Evolutionary conservation across 2,888 invertebrate genomes (phyloP), one percentile per base, ranked within the genome.

Genomic region (Yponomeuta evonymella): DNA sequence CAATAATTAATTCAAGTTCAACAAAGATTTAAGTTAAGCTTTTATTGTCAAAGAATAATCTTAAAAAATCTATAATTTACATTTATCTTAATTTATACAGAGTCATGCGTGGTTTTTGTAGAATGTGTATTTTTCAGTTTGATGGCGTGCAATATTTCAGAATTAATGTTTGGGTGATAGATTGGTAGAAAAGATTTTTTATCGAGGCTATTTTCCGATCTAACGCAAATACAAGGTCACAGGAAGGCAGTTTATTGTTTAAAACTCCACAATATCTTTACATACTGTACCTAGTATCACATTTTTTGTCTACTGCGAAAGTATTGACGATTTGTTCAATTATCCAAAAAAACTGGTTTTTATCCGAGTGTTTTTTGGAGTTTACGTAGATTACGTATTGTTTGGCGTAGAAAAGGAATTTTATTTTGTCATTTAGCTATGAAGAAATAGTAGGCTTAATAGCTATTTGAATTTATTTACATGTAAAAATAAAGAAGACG

Each of bases 21-120:
- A 92, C 91, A 91, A 88, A 48, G 77, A 15, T 85, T 91, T 90
- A 90, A 90, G 86, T 90, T 91, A 90, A 85, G 85, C 81, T 87
- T 88, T 84, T 58, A 76, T 82, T n/a, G 58, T 80, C 77, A 81
- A 78, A 78, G 77, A 81, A 81, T 83, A 82, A 79, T 79, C 85
- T 86, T 89, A 88, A 43, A 71, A 76, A 80, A 80, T 85, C 88
- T 79, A 72, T 58, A 83, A 90, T 91, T 88, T 90, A 91, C 89
- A 90, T 29, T 12, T 48, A 64, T 29, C 58, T 12, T 51, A 51
- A 23, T 58, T 23, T 69, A 12, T 15, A 11, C 43, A 33, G 84
- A 81, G 88, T 89, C 89, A 89, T 88, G 87, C 85, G 71, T 58
- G 51, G 51, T 58, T 74, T 80, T 63, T 48, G 30, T 70, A 68